Evolutionary conservation across 2,888 invertebrate genomes (phyloP), one percentile per base, ranked within the genome.

Genomic region (Habroteleia sp.): DNA sequence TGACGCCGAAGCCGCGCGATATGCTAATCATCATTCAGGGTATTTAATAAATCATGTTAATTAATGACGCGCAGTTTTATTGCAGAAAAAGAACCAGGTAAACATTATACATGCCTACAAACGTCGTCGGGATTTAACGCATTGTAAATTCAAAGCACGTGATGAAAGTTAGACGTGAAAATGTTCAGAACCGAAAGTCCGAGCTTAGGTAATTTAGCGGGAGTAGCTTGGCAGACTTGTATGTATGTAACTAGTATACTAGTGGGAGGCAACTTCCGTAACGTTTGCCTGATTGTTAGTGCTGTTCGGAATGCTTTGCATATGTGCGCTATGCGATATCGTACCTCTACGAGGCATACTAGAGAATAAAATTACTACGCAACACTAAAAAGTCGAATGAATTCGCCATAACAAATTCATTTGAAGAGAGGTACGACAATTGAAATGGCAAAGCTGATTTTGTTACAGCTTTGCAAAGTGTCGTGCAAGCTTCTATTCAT

Each of bases 201-300:
- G 62, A 76, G 72, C 52, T 72, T 52, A 66, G 62, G 75, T 72
- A 72, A 77, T 80, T 77, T 77, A 74, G 73, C 69, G 56, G 63
- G 66, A 73, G 58, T 60, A 14, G 39, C 52, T 66, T 16, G 17
- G 25, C 11, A 37, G 58, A 50, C 1, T 11, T 1, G 13, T 33
- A 10, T 42, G 25, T 37, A 37, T 35, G 46, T 33, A 46, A 50
- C 39, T 60, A 25, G 46, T 60, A 54, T 37, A 65, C 68, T 33
- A 39, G 58, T 37, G 39, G 44, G 73, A 65, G 52, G 68, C 65
- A 76, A 80, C 75, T 77, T 77, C 50, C 74, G 71, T 65, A 52
- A 68, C 63, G 74, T 63, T 58, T 69, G 65, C 63, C 73, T 62
- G 71, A 77, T 71, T 76, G 71, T 68, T 66, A 66, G 48, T 58